phyloP scores from a whole-genome alignment of 2,888 invertebrate species.

The Plagodis pulveraria region DNA sequence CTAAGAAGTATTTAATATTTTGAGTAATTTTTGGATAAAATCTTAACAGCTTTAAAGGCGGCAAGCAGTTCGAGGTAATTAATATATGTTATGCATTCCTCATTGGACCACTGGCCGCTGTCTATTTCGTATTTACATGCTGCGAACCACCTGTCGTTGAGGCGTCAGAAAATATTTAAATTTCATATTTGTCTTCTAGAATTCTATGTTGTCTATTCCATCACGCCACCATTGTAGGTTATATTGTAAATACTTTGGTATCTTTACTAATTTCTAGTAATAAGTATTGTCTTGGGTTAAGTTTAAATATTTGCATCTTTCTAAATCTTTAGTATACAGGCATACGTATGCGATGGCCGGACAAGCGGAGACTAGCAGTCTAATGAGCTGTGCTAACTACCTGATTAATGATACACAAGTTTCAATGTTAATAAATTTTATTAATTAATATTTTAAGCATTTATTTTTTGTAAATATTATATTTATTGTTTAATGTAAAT shows the following conservation, averaged over 20 bases:
- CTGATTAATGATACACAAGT: constrained; percentile 6
- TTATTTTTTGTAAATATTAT: too few relatives aligned
- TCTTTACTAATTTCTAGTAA: constrained; percentile 1
- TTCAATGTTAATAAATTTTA: constrained; percentile 28
- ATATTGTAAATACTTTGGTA: too few relatives aligned
- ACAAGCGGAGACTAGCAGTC: constrained; percentile 26
- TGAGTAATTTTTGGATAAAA: not conserved
- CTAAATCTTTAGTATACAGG: constrained; percentile 44
- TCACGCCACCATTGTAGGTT: too few relatives aligned
- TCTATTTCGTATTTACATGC: constrained; percentile 4
- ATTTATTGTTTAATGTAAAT: too few relatives aligned
- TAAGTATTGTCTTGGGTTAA: not conserved
- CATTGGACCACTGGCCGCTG: not conserved
- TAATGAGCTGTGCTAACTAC: constrained; percentile 31
- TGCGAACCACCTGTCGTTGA: not conserved
- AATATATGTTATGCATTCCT: not conserved
- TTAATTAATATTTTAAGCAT: constrained; percentile 4
- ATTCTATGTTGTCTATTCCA: too few relatives aligned
- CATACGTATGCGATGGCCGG: constrained; percentile 40
- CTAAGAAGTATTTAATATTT: not conserved
- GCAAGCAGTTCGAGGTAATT: constrained; percentile 1
- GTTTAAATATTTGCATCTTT: constrained; percentile 34
- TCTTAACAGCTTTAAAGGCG: not conserved
- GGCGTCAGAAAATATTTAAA: too few relatives aligned
- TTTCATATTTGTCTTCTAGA: too few relatives aligned